Evolutionary conservation across 2,888 invertebrate species (phyloP), one percentile per base, ranked within the genome.

Genomic region (Drosophila crucigera): DNA sequence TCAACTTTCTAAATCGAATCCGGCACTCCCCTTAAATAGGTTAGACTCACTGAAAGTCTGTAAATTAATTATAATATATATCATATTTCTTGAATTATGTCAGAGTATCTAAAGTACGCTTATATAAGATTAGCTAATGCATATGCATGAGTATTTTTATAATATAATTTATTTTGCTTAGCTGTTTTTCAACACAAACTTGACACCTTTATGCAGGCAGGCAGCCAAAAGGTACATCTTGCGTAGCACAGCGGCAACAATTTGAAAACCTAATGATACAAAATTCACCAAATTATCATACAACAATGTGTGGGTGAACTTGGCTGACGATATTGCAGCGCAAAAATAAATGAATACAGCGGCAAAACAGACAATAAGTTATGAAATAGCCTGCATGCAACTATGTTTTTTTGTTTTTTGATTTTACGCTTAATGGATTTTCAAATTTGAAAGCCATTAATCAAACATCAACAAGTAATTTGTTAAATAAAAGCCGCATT

Each of bases 381-480:
- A 74, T 80, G 84, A 82, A 73, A 82, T 68, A 56, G 63, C 52
- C 69, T 25, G 73, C 72, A 78, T 80, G 84, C 84, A 73, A 76
- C 73, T 68, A 59, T 58, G 70, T 47, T 58, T 50, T 60, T 30
- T 67, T 58, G 61, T 75, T 53, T 59, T 56, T 71, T 76, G 68
- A 87, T 84, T 85, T 85, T 85, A 74, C 78, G 78, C 67, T 71
- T 65, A 83, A 81, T 79, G 73, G 58, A 76, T 76, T 67, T 68
- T 49, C 41, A 41, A 30, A 70, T 52, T 68, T 58, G 50, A 73
- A 78, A 80, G 59, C 33, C 65, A 78, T 73, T 74, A 80, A 68
- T 74, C 70, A 82, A 75, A 53, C 53, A 76, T 71, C 59, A 74
- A 61, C 64, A 60, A 63, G 62, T 62, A 58, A 72, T 72, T 74